Evolutionary conservation across 2,113 vertebrate species (phyloP), one percentile per base, ranked within the genome.

Genomic region (Rutilus rutilus): DNA sequence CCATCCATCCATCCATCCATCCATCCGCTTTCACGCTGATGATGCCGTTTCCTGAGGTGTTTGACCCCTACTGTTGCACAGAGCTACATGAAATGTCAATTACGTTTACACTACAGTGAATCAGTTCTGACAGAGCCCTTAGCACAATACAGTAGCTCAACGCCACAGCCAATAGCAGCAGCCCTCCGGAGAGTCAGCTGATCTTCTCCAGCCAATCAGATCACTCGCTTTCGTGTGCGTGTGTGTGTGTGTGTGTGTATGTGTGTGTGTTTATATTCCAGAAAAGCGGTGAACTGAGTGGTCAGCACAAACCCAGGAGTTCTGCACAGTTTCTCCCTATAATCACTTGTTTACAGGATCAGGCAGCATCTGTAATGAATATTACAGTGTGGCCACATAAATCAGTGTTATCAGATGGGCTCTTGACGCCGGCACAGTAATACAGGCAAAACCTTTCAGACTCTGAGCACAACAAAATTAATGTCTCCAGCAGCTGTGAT

Each of bases 91-190:
- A 88, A 85, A 89, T 83, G 80, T 86, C 87, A 90, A 86, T 92
- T 90, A 92, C 87, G 73, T 87, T 82, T 17, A 39, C n/a, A 76
- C 39, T 62, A 60, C 90, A 89, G 87, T 91, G 86, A 91, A 90
- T 89, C 82, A 19, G 57, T 73, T 86, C 82, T 87, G 91, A 87
- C 90, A 86, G 33, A 81, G 87, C 42, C 17, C 59, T 76, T 21
- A 80, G 86, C 62, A 86, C 82, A 85, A 67, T 73, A 62, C 83
- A 64, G 71, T 82, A 57, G 54, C 81, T 84, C 60, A 25, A 82
- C 80, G 75, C 75, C 4, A 71, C 25, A 85, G 84, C 87, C 91
- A 87, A 88, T 91, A 81, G 81, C 81, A 84, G 85, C 59, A 57
- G 84, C 85, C 69, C 17, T 87, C 78, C 87, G 33, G 81, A 52